Conservation (phyloP, 2,888 invertebrate genomes). For the Chalcosyrphus nemorum region DNA sequence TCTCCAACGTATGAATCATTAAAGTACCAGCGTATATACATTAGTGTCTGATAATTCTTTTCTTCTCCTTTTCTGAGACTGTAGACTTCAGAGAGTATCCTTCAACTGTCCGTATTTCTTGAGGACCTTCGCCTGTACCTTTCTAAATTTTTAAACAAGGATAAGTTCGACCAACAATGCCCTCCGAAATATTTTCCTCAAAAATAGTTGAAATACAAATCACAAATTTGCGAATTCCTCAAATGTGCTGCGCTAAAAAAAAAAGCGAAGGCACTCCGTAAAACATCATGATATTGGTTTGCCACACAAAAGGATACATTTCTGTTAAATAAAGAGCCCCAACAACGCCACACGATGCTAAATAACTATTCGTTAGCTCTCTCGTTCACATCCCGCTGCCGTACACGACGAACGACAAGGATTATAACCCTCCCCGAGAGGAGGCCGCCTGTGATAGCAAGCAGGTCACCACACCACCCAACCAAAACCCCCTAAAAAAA, state of each 20-base stretch:
- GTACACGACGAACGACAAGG: slow-evolving; percentile 41
- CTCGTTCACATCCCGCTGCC: slow-evolving; percentile 32
- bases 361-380: slow-evolving; percentile 62
- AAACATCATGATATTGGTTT: slow-evolving; percentile 47
- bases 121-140: too few relatives aligned
- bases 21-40: too few relatives aligned
- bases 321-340: slow-evolving; percentile 41
- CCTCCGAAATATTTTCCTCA: too few relatives aligned
- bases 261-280: slow-evolving; percentile 3
- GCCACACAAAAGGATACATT: slow-evolving; percentile 62
- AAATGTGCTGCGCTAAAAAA: slow-evolving; percentile 39
- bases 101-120: too few relatives aligned
- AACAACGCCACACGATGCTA: slow-evolving; percentile 43
- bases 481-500: too few relatives aligned
- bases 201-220: too few relatives aligned
- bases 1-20: too few relatives aligned
- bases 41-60: too few relatives aligned
- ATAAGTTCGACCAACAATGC: too few relatives aligned
- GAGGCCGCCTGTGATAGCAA: slow-evolving; percentile 10
- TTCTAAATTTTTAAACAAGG: too few relatives aligned
- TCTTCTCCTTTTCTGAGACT: too few relatives aligned
- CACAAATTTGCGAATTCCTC: background rate
- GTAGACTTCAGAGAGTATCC: too few relatives aligned
- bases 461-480: background rate
- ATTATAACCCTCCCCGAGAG: slow-evolving; percentile 46